Evolutionary conservation across 1,140 invertebrate genomes (phyloP).

Genomic region (Lysiphlebus fabarum): DNA sequence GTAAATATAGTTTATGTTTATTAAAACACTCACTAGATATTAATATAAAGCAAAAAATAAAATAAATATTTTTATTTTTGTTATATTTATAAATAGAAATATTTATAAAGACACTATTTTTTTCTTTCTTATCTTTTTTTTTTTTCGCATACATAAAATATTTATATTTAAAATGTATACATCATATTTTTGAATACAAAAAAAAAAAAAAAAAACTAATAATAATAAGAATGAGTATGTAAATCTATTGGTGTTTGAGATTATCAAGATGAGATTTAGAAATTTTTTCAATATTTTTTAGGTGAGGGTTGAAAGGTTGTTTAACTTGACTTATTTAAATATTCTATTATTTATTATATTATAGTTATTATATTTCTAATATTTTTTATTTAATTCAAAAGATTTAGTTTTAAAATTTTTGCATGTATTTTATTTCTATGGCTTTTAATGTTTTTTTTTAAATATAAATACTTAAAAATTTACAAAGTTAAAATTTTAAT

Average conservation of each 20-base stretch:
- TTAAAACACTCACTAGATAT: background rate
- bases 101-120: conserved; percentile 15
- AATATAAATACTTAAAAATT: too few relatives aligned
- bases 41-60: conserved; percentile 17
- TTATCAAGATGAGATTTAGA: conserved; percentile 15
- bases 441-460: background rate
- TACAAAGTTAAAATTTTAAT: too few relatives aligned
- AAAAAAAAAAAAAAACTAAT: conserved; percentile 16
- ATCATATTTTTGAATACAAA: conserved; percentile 13
- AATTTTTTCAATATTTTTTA: background rate
- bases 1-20: conserved; percentile 10
- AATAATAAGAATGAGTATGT: conserved; percentile 13
- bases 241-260: conserved; percentile 7
- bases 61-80: background rate
- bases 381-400: background rate
- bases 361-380: background rate
- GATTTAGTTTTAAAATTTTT: background rate
- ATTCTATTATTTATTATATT: conserved; percentile 11
- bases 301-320: conserved; percentile 20
- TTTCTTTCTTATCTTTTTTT: too few relatives aligned
- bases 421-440: background rate
- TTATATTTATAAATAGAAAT: conserved; percentile 30
- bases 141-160: conserved; percentile 26
- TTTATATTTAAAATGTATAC: conserved; percentile 22
- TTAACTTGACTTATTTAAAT: background rate